phyloP scores from a whole-genome alignment of 92 coral and sea anemone species.

The Zoanthus sociatus region DNA sequence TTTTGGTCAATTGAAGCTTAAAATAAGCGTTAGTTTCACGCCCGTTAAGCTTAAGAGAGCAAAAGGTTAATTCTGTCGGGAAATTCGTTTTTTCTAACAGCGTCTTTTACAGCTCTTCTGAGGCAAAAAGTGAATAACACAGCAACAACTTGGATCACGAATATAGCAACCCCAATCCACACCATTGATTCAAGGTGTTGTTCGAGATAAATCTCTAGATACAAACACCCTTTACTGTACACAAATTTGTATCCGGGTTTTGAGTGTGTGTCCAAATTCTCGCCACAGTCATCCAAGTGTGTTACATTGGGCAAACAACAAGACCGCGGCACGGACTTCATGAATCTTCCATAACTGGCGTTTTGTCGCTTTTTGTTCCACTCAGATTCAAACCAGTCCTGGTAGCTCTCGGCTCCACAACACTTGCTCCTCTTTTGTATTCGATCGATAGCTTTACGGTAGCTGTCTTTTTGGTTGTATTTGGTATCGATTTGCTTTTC shows the following conservation, averaged over 20 bases:
- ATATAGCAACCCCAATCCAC: slow-evolving; percentile 49
- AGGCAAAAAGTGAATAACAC: slow-evolving; percentile 69
- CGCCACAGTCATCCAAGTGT: slow-evolving; percentile 64
- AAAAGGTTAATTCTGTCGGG: slow-evolving; percentile 46
- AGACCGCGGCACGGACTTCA: slow-evolving; percentile 70
- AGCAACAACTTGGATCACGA: slow-evolving; percentile 68
- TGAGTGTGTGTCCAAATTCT: slow-evolving; percentile 58
- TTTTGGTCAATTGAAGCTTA: too few relatives aligned
- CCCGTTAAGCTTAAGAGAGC: slow-evolving; percentile 10
- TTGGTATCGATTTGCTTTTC: slow-evolving; percentile 54
- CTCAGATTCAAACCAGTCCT: slow-evolving; percentile 75
- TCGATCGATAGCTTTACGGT: slow-evolving; percentile 62
- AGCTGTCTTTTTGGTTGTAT: slow-evolving; percentile 60
- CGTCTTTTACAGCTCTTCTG: slow-evolving; percentile 66
- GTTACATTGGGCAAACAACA: slow-evolving; percentile 77
- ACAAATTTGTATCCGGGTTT: slow-evolving; percentile 64
- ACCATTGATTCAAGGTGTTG: slow-evolving; percentile 56
- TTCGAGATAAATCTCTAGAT: slow-evolving; percentile 49
- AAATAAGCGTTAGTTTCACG: background rate
- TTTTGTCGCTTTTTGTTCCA: slow-evolving; percentile 75
- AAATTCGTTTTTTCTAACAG: slow-evolving; percentile 8
- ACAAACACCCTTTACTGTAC: slow-evolving; percentile 68
- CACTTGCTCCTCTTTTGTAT: slow-evolving; percentile 68
- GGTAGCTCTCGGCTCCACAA: slow-evolving; percentile 72
- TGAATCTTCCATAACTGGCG: slow-evolving; percentile 55